Percentiles rank a stretch among this genome's conserved stretches.
phyloP scores from a whole-genome alignment of 2,888 invertebrate genomes.

The Margaritifera margaritifera region DNA sequence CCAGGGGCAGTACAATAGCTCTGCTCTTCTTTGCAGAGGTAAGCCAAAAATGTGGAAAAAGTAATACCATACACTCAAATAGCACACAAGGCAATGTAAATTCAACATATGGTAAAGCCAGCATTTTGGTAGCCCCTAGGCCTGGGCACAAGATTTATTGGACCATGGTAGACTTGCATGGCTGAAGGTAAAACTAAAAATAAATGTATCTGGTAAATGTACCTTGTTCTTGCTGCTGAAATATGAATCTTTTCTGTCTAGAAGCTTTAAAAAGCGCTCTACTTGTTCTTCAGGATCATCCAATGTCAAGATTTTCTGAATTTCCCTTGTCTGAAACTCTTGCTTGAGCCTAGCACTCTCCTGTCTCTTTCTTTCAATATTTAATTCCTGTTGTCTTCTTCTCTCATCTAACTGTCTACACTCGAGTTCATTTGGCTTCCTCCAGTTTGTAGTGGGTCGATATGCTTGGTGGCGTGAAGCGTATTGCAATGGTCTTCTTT shows the following conservation, averaged over 20 bases:
- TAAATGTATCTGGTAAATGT: too few relatives aligned
- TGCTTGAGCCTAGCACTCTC: constrained; percentile 11
- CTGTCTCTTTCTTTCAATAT: background rate
- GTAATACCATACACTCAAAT: too few relatives aligned
- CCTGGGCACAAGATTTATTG: background rate
- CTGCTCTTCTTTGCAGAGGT: too few relatives aligned
- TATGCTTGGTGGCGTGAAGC: too few relatives aligned
- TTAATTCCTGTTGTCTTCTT: constrained; percentile 8
- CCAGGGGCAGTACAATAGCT: too few relatives aligned
- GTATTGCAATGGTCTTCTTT: too few relatives aligned
- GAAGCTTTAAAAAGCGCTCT: constrained; percentile 47
- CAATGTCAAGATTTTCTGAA: constrained; percentile 53
- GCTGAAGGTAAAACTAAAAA: background rate
- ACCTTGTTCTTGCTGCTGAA: constrained; percentile 11
- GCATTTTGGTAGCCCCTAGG: background rate
- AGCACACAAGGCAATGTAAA: too few relatives aligned
- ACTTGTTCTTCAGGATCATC: constrained; percentile 59
- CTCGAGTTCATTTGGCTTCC: constrained; percentile 1
- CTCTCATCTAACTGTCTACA: constrained; percentile 9
- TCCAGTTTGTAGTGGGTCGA: constrained; percentile 4
- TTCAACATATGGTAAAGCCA: too few relatives aligned
- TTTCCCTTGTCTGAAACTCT: constrained; percentile 46
- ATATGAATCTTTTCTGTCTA: constrained; percentile 18
- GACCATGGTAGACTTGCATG: background rate
- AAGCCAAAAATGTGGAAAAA: too few relatives aligned